A percentile compares a stretch with the other conserved stretches of the same genome.
phyloP scores from a whole-genome alignment of 2,113 vertebrate species.

The Bettongia penicillata region DNA sequence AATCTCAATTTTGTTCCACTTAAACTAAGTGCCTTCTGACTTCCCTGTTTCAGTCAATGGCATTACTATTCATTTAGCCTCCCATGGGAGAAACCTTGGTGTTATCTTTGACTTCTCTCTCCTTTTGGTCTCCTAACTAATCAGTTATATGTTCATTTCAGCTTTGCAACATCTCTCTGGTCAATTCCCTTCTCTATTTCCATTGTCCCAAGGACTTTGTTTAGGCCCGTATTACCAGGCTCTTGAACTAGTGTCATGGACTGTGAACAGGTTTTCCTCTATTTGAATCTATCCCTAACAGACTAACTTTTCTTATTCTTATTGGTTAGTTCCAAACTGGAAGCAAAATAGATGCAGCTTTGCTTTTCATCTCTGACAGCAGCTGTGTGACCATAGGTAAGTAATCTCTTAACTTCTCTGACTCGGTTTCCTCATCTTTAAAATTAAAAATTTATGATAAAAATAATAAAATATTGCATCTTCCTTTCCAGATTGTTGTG shows the following conservation, averaged over 20 bases:
- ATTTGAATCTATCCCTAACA: not conserved
- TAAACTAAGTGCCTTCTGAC: not conserved
- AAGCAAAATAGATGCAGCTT: not conserved
- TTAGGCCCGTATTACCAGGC: not conserved
- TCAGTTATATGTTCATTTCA: not conserved
- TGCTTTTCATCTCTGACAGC: not conserved
- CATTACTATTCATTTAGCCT: not conserved
- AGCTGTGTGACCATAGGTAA: not conserved
- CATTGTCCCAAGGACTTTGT: not conserved
- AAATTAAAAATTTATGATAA: not conserved
- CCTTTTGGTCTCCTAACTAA: not conserved
- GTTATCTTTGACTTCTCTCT: not conserved
- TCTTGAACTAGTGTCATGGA: not conserved
- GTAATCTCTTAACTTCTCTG: not conserved
- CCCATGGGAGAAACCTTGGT: not conserved
- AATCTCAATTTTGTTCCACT: not conserved
- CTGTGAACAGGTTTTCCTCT: not conserved
- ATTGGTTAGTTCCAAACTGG: not conserved
- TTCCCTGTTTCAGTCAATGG: not conserved
- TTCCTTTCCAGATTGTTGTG: not conserved
- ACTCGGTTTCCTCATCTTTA: not conserved
- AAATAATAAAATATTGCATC: not conserved
- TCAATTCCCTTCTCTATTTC: not conserved
- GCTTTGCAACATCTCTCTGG: not conserved
- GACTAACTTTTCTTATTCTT: not conserved